Conservation (phyloP, 2,797 vertebrate species). For the Acanthis flammea region DNA sequence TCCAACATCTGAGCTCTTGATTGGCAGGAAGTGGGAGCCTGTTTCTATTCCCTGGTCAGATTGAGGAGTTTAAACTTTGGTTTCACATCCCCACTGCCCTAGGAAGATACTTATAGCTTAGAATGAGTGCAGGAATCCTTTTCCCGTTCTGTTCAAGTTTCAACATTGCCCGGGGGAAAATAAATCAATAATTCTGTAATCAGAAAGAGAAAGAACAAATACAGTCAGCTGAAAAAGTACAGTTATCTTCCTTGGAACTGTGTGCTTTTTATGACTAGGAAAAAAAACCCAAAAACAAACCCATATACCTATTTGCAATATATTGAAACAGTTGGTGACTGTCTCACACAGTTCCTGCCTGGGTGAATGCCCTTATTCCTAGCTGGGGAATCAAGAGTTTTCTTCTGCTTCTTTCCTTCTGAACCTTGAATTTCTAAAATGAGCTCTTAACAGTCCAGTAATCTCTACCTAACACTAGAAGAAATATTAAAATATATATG, state of each 20-base stretch:
- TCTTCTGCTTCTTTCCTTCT: not conserved
- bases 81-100: not conserved
- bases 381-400: not conserved
- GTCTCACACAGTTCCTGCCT: not conserved
- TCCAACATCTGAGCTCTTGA: not conserved
- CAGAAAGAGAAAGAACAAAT: not conserved
- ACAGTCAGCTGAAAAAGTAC: not conserved
- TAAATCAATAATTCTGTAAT: not conserved
- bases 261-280: not conserved
- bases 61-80: not conserved
- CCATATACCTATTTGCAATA: not conserved
- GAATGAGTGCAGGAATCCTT: not conserved
- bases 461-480: not conserved
- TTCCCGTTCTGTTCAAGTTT: not conserved
- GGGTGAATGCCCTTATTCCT: not conserved
- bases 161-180: not conserved
- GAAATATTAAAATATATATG: not conserved
- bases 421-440: not conserved
- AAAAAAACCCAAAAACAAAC: not conserved
- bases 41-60: not conserved
- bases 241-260: not conserved
- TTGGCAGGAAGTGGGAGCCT: not conserved
- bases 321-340: not conserved
- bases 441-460: not conserved
- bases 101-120: not conserved